These are phyloP conservation scores for Sinocyclocheilus grahami DNA, from an alignment of 2,113 vertebrate species.

Conservation along the genomic window DNA sequence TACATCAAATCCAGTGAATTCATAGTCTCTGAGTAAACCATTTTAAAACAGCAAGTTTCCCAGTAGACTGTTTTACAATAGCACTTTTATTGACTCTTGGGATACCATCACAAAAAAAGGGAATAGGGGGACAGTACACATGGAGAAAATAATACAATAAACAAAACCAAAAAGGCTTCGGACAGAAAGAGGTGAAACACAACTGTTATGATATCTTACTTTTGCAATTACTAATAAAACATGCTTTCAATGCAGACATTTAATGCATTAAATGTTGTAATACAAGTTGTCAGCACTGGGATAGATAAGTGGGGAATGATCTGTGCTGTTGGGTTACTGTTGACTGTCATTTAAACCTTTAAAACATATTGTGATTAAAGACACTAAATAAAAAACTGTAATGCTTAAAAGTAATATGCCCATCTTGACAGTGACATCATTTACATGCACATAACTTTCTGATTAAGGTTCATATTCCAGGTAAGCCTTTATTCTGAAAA, in stretches of 20 bases:
- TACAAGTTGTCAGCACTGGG: background rate
- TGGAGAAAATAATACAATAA: background rate
- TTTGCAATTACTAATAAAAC: background rate
- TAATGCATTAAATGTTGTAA: background rate
- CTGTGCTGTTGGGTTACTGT: background rate
- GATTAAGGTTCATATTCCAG: background rate
- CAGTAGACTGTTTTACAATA: background rate
- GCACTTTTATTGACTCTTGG: background rate
- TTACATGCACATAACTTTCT: constrained; percentile 1
- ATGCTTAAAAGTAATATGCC: background rate
- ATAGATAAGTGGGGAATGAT: background rate
- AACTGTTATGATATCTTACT: background rate
- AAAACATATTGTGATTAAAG: background rate
- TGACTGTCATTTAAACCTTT: background rate
- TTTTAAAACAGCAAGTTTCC: background rate
- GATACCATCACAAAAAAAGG: background rate
- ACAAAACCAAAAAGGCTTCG: background rate
- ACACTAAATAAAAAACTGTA: background rate
- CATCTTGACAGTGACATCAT: background rate
- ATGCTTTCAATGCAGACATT: background rate
- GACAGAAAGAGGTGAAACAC: background rate
- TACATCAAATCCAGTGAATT: background rate
- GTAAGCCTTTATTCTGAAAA: background rate
- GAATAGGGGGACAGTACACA: background rate
- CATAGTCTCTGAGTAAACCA: background rate